phyloP scores from a whole-genome alignment of 1,140 invertebrate genomes.

The Bombus cullumanus region DNA sequence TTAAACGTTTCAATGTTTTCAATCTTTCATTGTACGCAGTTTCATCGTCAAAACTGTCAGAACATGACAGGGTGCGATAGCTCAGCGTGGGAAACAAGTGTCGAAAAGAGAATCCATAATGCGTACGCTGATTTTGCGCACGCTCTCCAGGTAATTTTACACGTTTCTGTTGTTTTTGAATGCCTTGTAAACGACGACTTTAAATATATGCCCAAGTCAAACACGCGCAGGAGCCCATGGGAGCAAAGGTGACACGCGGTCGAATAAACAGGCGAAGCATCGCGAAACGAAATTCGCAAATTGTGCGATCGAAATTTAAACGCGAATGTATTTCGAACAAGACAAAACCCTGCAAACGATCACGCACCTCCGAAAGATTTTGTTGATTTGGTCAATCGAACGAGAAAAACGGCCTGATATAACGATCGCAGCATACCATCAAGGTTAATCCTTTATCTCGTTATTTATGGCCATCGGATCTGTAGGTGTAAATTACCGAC shows the following conservation, averaged over 20 bases:
- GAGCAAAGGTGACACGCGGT: not conserved
- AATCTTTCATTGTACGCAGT: too few relatives aligned
- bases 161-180: not conserved
- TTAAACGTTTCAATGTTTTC: too few relatives aligned
- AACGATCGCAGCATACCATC: not conserved
- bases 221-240: not conserved
- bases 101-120: not conserved
- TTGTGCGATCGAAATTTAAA: slow-evolving; percentile 1
- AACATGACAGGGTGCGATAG: too few relatives aligned
- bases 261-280: slow-evolving; percentile 1
- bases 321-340: not conserved
- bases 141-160: not conserved
- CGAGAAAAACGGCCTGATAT: not conserved
- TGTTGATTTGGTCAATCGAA: slow-evolving; percentile 22
- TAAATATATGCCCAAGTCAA: slow-evolving; percentile 12
- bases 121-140: not conserved
- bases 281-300: not conserved
- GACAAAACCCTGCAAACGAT: not conserved
- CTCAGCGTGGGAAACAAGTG: not conserved
- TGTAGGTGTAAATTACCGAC: not conserved
- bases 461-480: not conserved
- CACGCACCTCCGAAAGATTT: not conserved
- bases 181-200: slow-evolving; percentile 12
- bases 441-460: slow-evolving; percentile 23
- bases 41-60: too few relatives aligned